Percentiles rank a stretch among this genome's conserved stretches.
These are phyloP conservation scores for Bettongia penicillata DNA, from an alignment of 2,113 vertebrate species.

Conservation along the genomic window DNA sequence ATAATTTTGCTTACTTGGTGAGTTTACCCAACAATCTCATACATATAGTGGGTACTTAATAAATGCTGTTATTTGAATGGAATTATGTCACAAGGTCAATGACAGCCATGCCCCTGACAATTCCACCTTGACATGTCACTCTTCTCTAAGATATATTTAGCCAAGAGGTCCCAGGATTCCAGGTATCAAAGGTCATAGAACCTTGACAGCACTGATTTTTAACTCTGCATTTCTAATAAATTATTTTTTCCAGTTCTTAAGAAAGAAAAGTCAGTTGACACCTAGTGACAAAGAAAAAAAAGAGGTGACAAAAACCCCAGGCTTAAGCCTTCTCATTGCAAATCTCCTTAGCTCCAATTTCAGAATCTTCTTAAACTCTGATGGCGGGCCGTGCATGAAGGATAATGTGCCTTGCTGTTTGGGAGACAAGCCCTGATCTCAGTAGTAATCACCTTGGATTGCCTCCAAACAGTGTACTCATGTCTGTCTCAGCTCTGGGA, in stretches of 20 bases:
- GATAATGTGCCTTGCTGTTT: slow-evolving; percentile 75
- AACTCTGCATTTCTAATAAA: neutral
- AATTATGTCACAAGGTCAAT: neutral
- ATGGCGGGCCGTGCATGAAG: slow-evolving; percentile 74
- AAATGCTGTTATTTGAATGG: neutral
- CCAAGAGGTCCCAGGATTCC: neutral
- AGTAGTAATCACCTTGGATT: slow-evolving; percentile 74
- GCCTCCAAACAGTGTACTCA: slow-evolving; percentile 76
- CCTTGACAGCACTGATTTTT: neutral
- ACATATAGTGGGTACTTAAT: neutral
- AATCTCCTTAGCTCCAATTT: slow-evolving; percentile 73
- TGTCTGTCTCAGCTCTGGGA: slow-evolving; percentile 63
- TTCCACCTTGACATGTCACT: neutral
- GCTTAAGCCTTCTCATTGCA: slow-evolving; percentile 64
- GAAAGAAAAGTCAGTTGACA: slow-evolving; percentile 1
- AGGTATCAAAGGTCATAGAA: neutral
- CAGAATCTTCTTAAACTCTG: slow-evolving; percentile 72
- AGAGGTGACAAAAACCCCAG: slow-evolving; percentile 33
- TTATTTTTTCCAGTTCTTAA: neutral
- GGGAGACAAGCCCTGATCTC: slow-evolving; percentile 71
- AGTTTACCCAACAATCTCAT: neutral
- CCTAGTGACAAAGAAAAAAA: slow-evolving; percentile 47
- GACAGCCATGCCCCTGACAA: neutral
- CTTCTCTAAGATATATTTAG: neutral
- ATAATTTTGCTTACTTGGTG: neutral